Base-by-base conservation (phyloP, 2,797 vertebrate genomes). In the Girardinus metallicus region DNA sequence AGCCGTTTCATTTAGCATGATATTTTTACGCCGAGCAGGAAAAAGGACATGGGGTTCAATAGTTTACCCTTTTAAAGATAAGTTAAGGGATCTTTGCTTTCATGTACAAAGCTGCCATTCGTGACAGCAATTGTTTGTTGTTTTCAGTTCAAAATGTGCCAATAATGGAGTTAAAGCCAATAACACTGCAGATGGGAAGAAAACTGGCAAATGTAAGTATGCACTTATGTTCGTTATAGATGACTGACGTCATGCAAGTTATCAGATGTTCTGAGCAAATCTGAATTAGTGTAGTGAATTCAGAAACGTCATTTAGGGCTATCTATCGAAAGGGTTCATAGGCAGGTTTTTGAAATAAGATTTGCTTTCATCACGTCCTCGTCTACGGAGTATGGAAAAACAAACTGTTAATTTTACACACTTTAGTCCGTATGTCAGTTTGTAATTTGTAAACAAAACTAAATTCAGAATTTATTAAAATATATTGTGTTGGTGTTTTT, bases 161-260 rank as follows among this genome's bases (percentile, higher is more conserved):
- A 89, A 15, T 77, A 57, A 1, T 47, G 66, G 80, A 1, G 90
- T 36, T 77, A 93, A 92, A 78, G 82, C 87, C 18, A 94, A 81
- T 81, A 93, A 76, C 88, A 91, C 87, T 41, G 94, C 91, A 51
- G 34, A 79, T 43, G 87, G 68, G 43, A 96, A 93, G 87, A 97
- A 96, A 89, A 68, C 15, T 34, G 83, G 81, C 13, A 96, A 95
- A 95, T 5, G 96, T 96, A 85, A 93, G 93, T 92, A 51, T 74
- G 11, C 15, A 8, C 15, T 36, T 21, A 2, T 11, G 16, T 36
- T 46, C 0, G 29, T 16, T n/a, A 6, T 18, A 15, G 36, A 55
- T 43, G 23, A 18, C 15, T 21, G 60, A 3, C 31, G 8, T 64
- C 9, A 39, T 39, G 62, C 2, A 39, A 66, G 8, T 36, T 23